A percentile compares a stretch with the other conserved stretches of the same genome.
These are phyloP conservation scores for Diplolepis rosae DNA, from an alignment of 2,888 invertebrate genomes.

Conservation along the genomic window DNA sequence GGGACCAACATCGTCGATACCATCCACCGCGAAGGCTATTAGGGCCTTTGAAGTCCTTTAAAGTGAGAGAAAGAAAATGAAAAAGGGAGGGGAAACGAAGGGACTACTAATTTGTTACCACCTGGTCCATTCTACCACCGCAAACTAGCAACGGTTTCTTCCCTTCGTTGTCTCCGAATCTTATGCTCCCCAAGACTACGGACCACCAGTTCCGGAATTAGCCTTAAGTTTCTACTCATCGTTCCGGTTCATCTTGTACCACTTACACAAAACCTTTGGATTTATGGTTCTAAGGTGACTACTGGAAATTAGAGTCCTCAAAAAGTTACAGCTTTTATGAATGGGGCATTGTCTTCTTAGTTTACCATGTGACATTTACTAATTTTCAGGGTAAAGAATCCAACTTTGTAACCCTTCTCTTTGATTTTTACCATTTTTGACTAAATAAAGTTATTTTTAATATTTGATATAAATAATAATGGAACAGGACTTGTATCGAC, in stretches of 20 bases:
- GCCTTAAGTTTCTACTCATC: background rate
- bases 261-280: background rate
- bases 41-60: conserved; percentile 53
- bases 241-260: background rate
- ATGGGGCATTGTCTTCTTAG: background rate
- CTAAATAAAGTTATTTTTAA: background rate
- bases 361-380: background rate
- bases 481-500: too few relatives aligned
- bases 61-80: conserved; percentile 39
- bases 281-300: conserved; percentile 12
- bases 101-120: conserved; percentile 68
- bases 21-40: conserved; percentile 66
- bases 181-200: conserved; percentile 30
- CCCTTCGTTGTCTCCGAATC: conserved; percentile 14
- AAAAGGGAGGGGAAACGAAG: conserved; percentile 41
- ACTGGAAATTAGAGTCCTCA: conserved; percentile 4
- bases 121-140: conserved; percentile 57
- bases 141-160: conserved; percentile 25
- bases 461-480: too few relatives aligned
- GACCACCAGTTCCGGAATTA: conserved; percentile 7
- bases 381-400: background rate
- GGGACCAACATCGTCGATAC: conserved; percentile 59
- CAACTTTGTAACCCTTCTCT: background rate
- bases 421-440: background rate
- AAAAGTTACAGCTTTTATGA: background rate